Evolutionary conservation across 1,140 invertebrate species (phyloP), one percentile per base, ranked within the genome.

Genomic region (Caenorhabditis brenneri): DNA sequence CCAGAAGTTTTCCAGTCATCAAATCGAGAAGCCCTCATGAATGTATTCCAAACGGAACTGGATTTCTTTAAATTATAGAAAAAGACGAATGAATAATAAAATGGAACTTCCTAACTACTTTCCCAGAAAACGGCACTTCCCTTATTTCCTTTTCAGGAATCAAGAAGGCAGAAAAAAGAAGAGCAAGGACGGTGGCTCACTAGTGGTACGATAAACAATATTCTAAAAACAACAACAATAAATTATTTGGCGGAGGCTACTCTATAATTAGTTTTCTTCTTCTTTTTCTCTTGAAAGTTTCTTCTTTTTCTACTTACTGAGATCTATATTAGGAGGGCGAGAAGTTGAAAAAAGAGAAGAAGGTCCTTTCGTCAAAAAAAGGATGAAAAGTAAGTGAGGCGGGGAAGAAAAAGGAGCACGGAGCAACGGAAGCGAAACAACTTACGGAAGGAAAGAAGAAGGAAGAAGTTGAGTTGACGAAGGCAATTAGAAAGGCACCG

Each of bases 391-490:
- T 39, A 74, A 46, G 65, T 42, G 65, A 74, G 65, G 58, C 58
- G 58, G 58, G 33, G 31, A 65, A 65, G 31, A 65, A n/a, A 55
- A 65, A 65, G 31, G 31, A 65, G 58, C 1, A 65, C 58, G 58
- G 65, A 74, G 65, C 65, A 74, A 74, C 65, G 65, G 65, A 74
- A 74, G 65, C 65, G 65, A 74, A 74, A 74, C 65, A 74, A 42
- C 65, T 74, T 74, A 74, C 65, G 65, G 65, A 74, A 74, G 36
- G 65, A 42, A 42, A 74, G n/a, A n/a, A 22, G n/a, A 51, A 4
- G 46, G 53, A 42, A 55, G 65, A 74, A 74, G 65, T 74, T 74
- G 65, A 74, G 65, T 74, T 74, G 65, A 74, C 65, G 65, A 42
- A 74, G 65, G 65, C 65, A 74, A 74, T 74, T 74, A 74, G 36